Base-by-base conservation (phyloP, 2,113 vertebrate species). In the Haplotaxodon microlepis region DNA sequence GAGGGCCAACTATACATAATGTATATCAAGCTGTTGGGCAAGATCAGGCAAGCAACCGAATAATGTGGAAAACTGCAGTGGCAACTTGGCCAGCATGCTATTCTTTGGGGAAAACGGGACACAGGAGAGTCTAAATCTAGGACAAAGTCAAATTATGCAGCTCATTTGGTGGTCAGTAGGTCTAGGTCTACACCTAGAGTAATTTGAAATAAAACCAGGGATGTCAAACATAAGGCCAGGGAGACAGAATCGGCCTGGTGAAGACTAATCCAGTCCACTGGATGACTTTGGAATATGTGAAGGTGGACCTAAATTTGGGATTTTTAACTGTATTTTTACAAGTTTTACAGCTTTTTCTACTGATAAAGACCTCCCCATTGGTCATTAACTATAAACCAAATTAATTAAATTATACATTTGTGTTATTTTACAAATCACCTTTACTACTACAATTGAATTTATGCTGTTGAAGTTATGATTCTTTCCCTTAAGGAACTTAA, bases 1-100 rank as follows among this genome's bases (percentile, higher is more conserved):
- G 38, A 2, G 4, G 38, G 38, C 38, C 38, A 9, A 9, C 38
- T 10, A 38, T 38, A 38, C 38, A 38, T 38, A 38, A 38, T 38
- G 38, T 38, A 38, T 38, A 38, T 38, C 4, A 12, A 40, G 38
- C 38, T 40, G 38, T 40, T 40, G 38, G 38, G 38, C 38, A 40
- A 40, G 38, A 40, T 40, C 38, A 5, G 38, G 38, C 19, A 61
- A 61, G 29, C 8, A 61, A 34, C 57, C 0, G 0, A 61, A 61
- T 34, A 61, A 31, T 34, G 14, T 61, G 57, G 57, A 61, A 61
- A 61, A 61, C 16, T 34, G 16, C 8, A 34, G 17, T 61, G 29
- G 29, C 57, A 61, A 61, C 16, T 3, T 61, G 57, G 57, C 14
- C 57, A 61, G 14, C 27, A 0, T 61, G 29, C 57, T 61, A 34